phyloP scores from a whole-genome alignment of 2,888 invertebrate genomes.

The Phortica magna region DNA sequence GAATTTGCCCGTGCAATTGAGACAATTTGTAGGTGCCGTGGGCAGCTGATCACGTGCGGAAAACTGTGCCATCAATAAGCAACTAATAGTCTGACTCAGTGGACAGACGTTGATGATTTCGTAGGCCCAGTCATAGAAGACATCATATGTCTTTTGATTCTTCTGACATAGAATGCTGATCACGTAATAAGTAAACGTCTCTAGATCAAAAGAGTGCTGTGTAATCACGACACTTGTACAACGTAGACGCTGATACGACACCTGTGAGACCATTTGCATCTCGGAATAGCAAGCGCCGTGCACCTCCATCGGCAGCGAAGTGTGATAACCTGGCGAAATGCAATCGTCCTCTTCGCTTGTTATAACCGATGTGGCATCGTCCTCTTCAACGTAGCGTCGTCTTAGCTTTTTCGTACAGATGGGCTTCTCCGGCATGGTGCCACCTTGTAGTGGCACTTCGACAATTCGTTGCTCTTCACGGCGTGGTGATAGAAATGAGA shows the following conservation, averaged over 20 bases:
- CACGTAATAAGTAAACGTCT: slow-evolving; percentile 77
- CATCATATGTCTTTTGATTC: slow-evolving; percentile 77
- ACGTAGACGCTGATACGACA: slow-evolving; percentile 75
- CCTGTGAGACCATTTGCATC: slow-evolving; percentile 78
- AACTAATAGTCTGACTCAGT: slow-evolving; percentile 72
- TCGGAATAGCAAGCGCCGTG: slow-evolving; percentile 78
- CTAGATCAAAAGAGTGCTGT: slow-evolving; percentile 78
- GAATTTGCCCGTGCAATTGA: slow-evolving; percentile 74
- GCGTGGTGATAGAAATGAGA: slow-evolving; percentile 75
- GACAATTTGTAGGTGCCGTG: slow-evolving; percentile 65
- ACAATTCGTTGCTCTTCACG: slow-evolving; percentile 76
- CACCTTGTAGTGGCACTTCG: slow-evolving; percentile 74
- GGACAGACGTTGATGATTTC: slow-evolving; percentile 77
- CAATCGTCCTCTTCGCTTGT: slow-evolving; percentile 78
- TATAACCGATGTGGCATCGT: slow-evolving; percentile 78
- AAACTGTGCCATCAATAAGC: slow-evolving; percentile 77
- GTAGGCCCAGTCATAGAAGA: slow-evolving; percentile 78
- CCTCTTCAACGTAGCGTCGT: slow-evolving; percentile 77
- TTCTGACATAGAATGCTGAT: slow-evolving; percentile 77
- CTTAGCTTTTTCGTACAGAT: slow-evolving; percentile 76
- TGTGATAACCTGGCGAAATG: slow-evolving; percentile 78
- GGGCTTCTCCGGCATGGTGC: slow-evolving; percentile 74
- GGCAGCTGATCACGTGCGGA: slow-evolving; percentile 76
- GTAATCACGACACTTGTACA: slow-evolving; percentile 76
- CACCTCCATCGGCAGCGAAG: slow-evolving; percentile 77